Evolutionary conservation across 2,888 invertebrate genomes (phyloP).

Genomic region (Epinotia bilunana): DNA sequence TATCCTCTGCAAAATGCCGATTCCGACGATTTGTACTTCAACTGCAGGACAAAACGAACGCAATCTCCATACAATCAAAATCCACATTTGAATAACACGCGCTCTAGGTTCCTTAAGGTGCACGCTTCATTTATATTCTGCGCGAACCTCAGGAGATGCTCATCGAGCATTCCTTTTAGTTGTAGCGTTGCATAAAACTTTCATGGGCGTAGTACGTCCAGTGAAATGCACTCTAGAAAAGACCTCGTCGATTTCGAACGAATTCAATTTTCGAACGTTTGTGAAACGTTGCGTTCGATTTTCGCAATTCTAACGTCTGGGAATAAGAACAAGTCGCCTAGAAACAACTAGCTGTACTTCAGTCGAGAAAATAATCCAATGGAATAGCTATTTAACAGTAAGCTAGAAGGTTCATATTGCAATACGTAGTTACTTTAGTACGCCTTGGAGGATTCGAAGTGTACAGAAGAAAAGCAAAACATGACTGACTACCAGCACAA

Average conservation of each 20-base stretch:
- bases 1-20: slow-evolving; percentile 32
- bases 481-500: too few species aligned
- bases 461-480: too few species aligned
- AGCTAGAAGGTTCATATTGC: neutral
- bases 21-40: slow-evolving; percentile 14
- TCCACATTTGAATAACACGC: slow-evolving; percentile 31
- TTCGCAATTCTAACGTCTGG: slow-evolving; percentile 20
- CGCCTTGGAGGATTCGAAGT: neutral
- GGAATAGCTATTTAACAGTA: neutral
- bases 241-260: slow-evolving; percentile 38
- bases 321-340: slow-evolving; percentile 1
- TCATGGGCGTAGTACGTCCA: slow-evolving; percentile 45
- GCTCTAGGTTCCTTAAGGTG: slow-evolving; percentile 41
- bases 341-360: slow-evolving; percentile 5
- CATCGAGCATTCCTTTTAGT: slow-evolving; percentile 44
- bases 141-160: slow-evolving; percentile 42
- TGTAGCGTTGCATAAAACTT: slow-evolving; percentile 42
- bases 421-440: neutral
- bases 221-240: slow-evolving; percentile 42
- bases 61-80: slow-evolving; percentile 21
- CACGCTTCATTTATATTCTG: slow-evolving; percentile 43
- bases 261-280: slow-evolving; percentile 41
- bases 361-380: neutral
- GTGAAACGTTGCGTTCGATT: slow-evolving; percentile 38
- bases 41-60: slow-evolving; percentile 15